A percentile compares a stretch with the other conserved stretches of the same genome.
These are phyloP conservation scores for Mugil cephalus DNA, from an alignment of 2,113 vertebrate species.

Conservation along the genomic window DNA sequence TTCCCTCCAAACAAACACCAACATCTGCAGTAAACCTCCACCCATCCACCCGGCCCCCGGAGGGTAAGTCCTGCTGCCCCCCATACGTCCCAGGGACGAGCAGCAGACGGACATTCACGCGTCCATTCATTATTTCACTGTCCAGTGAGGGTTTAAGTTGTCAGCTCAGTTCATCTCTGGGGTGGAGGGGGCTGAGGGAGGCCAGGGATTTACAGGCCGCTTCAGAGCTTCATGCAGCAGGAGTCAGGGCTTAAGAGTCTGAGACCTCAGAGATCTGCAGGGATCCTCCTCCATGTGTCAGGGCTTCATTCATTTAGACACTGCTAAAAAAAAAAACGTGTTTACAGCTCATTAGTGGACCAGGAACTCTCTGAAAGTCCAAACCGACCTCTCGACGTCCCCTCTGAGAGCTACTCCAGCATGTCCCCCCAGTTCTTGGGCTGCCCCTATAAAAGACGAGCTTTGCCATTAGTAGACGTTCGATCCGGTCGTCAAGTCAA, in stretches of 20 bases:
- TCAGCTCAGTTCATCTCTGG: conserved; percentile 12
- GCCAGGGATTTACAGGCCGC: conserved; percentile 39
- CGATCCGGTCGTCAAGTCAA: too few relatives aligned
- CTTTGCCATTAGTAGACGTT: too few relatives aligned
- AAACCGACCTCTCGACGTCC: too few relatives aligned
- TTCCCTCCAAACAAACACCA: conserved; percentile 32
- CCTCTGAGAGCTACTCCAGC: too few relatives aligned
- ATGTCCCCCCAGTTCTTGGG: too few relatives aligned
- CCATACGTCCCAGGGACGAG: conserved; percentile 43
- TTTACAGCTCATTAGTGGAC: too few relatives aligned
- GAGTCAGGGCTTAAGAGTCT: background rate
- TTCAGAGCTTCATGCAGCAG: conserved; percentile 22
- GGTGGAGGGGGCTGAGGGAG: conserved; percentile 2
- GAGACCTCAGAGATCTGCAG: background rate
- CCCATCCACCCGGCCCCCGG: background rate
- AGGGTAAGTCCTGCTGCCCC: conserved; percentile 1
- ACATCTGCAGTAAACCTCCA: conserved; percentile 36
- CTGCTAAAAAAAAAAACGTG: background rate
- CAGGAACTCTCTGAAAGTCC: too few relatives aligned
- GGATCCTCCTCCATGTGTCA: background rate
- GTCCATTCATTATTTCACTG: conserved; percentile 56
- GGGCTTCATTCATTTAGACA: background rate
- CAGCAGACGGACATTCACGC: background rate
- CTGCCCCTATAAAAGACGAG: too few relatives aligned
- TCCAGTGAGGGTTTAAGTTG: conserved; percentile 53